Evolutionary conservation across 2,797 vertebrate genomes (phyloP).

Genomic region (Neosilurus hyrtlii): DNA sequence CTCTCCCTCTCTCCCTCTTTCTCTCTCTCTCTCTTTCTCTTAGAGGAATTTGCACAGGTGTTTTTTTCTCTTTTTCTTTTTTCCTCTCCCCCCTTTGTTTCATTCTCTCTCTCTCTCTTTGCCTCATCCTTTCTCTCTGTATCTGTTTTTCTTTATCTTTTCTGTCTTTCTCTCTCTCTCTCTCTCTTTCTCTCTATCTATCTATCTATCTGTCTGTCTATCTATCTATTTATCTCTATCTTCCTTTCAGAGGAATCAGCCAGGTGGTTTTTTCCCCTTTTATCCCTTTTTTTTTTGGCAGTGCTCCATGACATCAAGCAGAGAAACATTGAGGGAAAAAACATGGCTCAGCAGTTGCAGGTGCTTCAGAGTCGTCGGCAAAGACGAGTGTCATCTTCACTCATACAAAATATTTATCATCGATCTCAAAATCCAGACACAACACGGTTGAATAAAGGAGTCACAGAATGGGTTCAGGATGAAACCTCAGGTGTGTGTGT

Average conservation of each 20-base stretch:
- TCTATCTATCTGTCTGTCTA: background rate
- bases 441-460: background rate
- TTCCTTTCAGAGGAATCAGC: background rate
- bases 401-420: background rate
- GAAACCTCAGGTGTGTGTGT: background rate
- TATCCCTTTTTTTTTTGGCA: background rate
- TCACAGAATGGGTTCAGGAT: background rate
- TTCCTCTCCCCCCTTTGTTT: no score
- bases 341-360: background rate
- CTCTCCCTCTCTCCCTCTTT: no score
- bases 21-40: no score
- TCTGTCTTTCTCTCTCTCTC: background rate
- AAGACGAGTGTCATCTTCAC: background rate
- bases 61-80: no score
- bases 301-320: background rate
- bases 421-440: background rate
- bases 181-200: background rate
- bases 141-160: no score
- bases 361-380: background rate
- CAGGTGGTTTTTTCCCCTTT: conserved; percentile 1
- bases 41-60: no score
- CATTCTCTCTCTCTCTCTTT: background rate
- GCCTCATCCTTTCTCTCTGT: background rate
- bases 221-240: background rate
- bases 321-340: background rate